Evolutionary conservation across 2,113 vertebrate genomes (phyloP), one percentile per base, ranked within the genome.

Genomic region (Carassius auratus): DNA sequence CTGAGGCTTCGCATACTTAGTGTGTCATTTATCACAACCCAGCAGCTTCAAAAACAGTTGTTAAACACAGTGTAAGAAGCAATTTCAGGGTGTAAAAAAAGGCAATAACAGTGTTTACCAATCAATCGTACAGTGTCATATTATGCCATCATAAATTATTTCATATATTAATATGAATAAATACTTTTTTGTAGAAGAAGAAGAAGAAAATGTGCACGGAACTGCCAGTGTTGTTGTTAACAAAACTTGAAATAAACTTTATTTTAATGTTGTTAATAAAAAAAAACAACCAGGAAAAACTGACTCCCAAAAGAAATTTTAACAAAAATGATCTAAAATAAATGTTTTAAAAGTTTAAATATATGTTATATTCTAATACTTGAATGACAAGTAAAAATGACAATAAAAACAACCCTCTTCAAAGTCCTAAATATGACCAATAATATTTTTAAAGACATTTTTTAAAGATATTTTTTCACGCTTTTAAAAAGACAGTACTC

Each of bases 21-120:
- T 23, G 36, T 79, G 76, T 30, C 36, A 52, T 79, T 59, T 79
- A 62, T 80, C 55, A 79, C 57, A 79, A 79, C 77, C 26, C 5
- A 8, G 21, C 77, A 26, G 77, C 36, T 80, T 14, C 38, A 79
- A 61, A n/a, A 42, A 62, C 36, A 9, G 59, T 21, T 80, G 36
- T 45, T 80, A 80, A 64, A 79, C 55, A 62, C 55, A 1, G 36
- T 64, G 36, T 80, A 80, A 80, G 45, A 62, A 79, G 57, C 45
- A 8, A 62, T 45, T 79, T 62, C 21, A 79, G 21, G 13, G 77
- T 64, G 59, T 64, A 21, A 79, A 62, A 36, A 80, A 45, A 79
- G 36, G 64, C 59, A 64, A 45, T 64, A 80, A 26, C 57, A 26
- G 59, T 80, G 77, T 64, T 80, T 78, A 59, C 76, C 38, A 57